A percentile compares a stretch with the other conserved stretches of the same genome.
Evolutionary conservation across 1,140 invertebrate species (phyloP).

Genomic region (Dendroctonus ponderosae): DNA sequence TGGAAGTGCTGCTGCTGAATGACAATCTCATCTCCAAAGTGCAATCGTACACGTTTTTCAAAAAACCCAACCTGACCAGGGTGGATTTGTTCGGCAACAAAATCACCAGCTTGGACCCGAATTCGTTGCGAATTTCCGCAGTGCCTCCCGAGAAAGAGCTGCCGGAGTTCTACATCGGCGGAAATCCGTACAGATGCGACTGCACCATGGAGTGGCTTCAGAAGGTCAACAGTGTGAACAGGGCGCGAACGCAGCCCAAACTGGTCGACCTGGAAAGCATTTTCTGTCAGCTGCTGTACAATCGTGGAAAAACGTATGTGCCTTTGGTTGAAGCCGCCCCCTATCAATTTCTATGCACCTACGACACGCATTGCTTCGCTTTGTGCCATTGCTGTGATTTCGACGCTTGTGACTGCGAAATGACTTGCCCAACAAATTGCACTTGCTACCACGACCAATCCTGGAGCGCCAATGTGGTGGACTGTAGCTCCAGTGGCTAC

Average conservation of each 20-base stretch:
- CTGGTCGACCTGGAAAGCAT: conserved; percentile 86
- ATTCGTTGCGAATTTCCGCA: conserved; percentile 79
- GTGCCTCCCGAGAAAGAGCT: conserved; percentile 73
- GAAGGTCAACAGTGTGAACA: conserved; percentile 74
- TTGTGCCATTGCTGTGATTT: conserved; percentile 92
- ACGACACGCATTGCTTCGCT: conserved; percentile 86
- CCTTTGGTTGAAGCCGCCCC: conserved; percentile 79
- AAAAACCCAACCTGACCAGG: conserved; percentile 83
- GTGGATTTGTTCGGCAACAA: conserved; percentile 85
- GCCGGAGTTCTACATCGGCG: conserved; percentile 87
- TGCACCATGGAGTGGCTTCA: conserved; percentile 84
- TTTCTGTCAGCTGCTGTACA: conserved; percentile 83
- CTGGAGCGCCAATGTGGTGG: conserved; percentile 89
- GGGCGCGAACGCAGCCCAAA: conserved; percentile 76
- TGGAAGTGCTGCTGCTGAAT: conserved; percentile 79
- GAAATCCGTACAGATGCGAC: conserved; percentile 88
- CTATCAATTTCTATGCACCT: conserved; percentile 88
- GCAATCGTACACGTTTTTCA: conserved; percentile 89
- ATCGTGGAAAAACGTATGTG: conserved; percentile 74
- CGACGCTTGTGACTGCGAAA: conserved; percentile 91
- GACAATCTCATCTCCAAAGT: conserved; percentile 85
- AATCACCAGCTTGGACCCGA: conserved; percentile 80
- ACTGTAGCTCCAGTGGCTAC: conserved; percentile 78
- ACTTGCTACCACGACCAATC: conserved; percentile 90
- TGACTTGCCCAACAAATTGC: conserved; percentile 89